Conservation (phyloP, 2,888 invertebrate species). For the Trachelus troglodyta region DNA sequence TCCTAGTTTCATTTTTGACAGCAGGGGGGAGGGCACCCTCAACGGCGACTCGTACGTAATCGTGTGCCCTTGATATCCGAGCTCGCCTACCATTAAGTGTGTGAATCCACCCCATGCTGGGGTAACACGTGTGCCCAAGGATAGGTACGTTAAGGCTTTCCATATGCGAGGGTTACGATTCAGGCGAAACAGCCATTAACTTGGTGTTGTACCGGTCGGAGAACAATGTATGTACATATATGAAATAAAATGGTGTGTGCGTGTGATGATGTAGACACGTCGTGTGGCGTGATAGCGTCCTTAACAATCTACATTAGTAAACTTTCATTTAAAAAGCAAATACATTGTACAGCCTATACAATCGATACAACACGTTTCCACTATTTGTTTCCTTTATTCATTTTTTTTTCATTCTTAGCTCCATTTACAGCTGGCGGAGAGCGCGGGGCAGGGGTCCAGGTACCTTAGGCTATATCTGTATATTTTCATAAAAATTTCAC, state of each 20-base stretch:
- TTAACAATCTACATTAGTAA: constrained; percentile 38
- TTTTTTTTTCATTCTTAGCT: constrained; percentile 26
- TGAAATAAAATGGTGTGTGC: not conserved
- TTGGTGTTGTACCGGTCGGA: not conserved
- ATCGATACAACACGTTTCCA: constrained; percentile 40
- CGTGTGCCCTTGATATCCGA: not conserved
- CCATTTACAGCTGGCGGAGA: constrained; percentile 45
- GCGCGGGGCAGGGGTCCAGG: constrained; percentile 59
- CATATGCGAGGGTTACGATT: constrained; percentile 32
- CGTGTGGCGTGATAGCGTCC: constrained; percentile 3
- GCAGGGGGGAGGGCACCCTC: not conserved
- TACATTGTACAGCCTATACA: constrained; percentile 61
- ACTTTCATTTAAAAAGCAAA: constrained; percentile 45
- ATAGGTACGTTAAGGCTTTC: constrained; percentile 23
- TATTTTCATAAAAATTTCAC: constrained; percentile 54
- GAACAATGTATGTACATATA: not conserved
- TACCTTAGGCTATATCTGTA: constrained; percentile 59
- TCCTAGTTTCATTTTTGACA: not conserved
- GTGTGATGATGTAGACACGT: not conserved
- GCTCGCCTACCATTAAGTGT: not conserved
- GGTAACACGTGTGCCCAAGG: not conserved
- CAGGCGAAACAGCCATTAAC: constrained; percentile 4
- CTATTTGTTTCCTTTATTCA: constrained; percentile 22
- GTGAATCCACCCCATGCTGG: not conserved
- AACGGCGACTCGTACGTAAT: not conserved